Base-by-base conservation (phyloP, 1,140 invertebrate genomes). In the Neodiprion pinetum region DNA sequence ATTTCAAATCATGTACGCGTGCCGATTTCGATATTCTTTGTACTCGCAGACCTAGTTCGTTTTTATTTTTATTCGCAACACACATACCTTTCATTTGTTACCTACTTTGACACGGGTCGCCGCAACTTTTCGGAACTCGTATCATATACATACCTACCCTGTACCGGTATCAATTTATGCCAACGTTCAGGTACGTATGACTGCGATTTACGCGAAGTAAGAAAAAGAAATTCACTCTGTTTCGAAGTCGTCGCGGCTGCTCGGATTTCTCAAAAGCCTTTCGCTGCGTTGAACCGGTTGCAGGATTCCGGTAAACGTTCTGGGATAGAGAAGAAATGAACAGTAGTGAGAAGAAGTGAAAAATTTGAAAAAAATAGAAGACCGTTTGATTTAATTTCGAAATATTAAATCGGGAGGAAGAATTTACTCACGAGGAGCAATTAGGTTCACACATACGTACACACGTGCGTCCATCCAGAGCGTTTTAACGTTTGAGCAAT, bases 401-500 rank as follows among this genome's bases (percentile, higher is more conserved):
- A 40, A 40, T 61, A 9, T 5, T 17, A 61, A 14, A 61, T 14
- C 53, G n/a, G n/a, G 11, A 61, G 3, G 53, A 61, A 9, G 9
- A 61, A 14, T 61, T 17, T 5, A 61, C 53, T 61, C 11, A 12
- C 53, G 53, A 61, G 28, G 11, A 61, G 53, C n/a, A 61, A 61
- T 61, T 61, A 17, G n/a, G 11, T 61, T 17, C 53, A 61, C 53
- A 9, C 9, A 61, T 61, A 7, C 53, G 11, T 61, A 5, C 53
- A 61, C 53, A 9, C 9, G 9, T 61, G 0, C 53, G 2, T 61
- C 53, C 53, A 17, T 61, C 11, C n/a, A 5, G 53, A 61, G 53
- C 53, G 53, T 61, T 61, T 61, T 61, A 12, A 9, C 53, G 53
- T 61, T 61, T 61, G n/a, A 61, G 53, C 53, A 61, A 61, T 81